Base-by-base conservation (phyloP, 2,797 vertebrate genomes). In the Pterois miles region DNA sequence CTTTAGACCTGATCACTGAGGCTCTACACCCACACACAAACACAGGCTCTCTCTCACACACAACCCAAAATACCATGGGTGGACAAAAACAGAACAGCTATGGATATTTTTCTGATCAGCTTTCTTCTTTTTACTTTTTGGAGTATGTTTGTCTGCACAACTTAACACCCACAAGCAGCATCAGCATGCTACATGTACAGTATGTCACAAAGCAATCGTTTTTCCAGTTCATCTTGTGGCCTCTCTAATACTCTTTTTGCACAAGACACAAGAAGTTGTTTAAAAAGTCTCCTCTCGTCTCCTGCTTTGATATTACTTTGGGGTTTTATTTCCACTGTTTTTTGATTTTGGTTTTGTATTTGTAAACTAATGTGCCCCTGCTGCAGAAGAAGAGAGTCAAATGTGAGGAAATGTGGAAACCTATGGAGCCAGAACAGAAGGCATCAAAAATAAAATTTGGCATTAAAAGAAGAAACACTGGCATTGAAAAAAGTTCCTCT, bases 1-100 rank as follows among this genome's bases (percentile, higher is more conserved):
- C 93, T 93, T 91, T 87, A 88, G 89, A 91, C 87, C 80, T 91
- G 90, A 92, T 93, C 89, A 83, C 80, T 82, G 87, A 86, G 78
- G 88, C 89, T 82, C 40, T 77, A 73, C 65, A 73, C 52, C 3
- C 83, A 64, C 76, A 81, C 75, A 60, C 66, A 80, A 7, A 81
- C 43, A 53, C 65, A 72, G 6, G 3, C 71, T 48, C 25, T 31
- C 25, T 31, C 22, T 29, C 31, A 64, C 12, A 71, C 43, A 57
- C n/a, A 77, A 27, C 48, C 50, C 40, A 33, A 73, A 85, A 86
- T 69, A 85, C 53, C 57, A 80, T 31, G 54, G 31, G 13, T 78
- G 71, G 69, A 72, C 83, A 67, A 76, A 74, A 78, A 73, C 38
- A 76, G 68, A 66, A 70, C 58, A 33, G 29, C 64, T 63, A 25